These are phyloP conservation scores for Cylindroiulus punctatus DNA, from an alignment of 2,888 invertebrate species.

Conservation along the genomic window DNA sequence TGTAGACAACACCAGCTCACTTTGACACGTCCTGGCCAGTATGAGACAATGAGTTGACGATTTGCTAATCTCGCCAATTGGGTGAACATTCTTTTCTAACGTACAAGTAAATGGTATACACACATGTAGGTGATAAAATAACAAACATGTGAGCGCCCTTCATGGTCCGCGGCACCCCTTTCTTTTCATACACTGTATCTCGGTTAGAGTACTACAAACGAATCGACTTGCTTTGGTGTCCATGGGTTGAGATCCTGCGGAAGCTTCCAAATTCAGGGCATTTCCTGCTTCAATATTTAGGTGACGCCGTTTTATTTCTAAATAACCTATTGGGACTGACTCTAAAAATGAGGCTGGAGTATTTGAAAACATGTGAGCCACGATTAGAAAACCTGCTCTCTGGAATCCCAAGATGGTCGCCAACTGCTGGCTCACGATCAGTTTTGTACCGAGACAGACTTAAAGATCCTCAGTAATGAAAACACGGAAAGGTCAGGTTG, in stretches of 20 bases:
- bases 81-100: too few species aligned
- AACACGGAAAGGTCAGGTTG: neutral
- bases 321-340: neutral
- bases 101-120: too few species aligned
- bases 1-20: too few species aligned
- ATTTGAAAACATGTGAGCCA: neutral
- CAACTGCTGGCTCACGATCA: neutral
- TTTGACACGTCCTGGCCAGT: too few species aligned
- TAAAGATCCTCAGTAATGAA: conserved; percentile 20
- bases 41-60: too few species aligned
- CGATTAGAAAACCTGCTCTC: neutral
- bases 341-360: neutral
- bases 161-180: neutral
- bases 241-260: neutral
- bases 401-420: conserved; percentile 7
- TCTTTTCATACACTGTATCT: neutral
- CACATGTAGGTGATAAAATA: neutral
- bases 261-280: neutral
- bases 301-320: neutral
- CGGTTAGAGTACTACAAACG: neutral
- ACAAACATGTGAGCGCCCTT: neutral
- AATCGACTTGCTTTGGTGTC: neutral
- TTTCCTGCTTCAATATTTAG: neutral
- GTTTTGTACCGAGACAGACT: neutral
- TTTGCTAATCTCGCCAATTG: too few species aligned